Conservation (phyloP, 2,888 invertebrate species). For the Diaperis boleti region DNA sequence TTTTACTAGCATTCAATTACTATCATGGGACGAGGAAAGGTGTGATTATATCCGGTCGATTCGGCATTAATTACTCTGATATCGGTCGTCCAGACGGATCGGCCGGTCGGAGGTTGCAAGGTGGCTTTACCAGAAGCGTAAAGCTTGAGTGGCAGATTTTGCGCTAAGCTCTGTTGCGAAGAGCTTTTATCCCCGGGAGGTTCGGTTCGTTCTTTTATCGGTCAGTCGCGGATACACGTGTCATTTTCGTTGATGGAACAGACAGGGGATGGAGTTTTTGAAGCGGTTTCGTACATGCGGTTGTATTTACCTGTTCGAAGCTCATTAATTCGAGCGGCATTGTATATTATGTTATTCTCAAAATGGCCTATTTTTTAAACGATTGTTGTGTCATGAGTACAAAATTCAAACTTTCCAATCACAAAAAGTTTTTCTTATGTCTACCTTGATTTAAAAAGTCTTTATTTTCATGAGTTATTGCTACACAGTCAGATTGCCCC, state of each 20-base stretch:
- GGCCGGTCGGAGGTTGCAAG: conserved; percentile 37
- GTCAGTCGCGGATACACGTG: conserved; percentile 22
- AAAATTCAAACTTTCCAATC: too few species aligned
- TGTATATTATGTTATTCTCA: too few species aligned
- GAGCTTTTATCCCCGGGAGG: conserved; percentile 39
- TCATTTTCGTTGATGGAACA: conserved; percentile 8
- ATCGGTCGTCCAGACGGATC: conserved; percentile 12
- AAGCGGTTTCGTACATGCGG: too few species aligned
- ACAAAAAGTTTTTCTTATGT: too few species aligned
- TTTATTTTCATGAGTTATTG: too few species aligned
- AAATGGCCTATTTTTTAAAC: too few species aligned
- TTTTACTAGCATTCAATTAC: conserved; percentile 20
- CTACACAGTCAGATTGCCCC: too few species aligned
- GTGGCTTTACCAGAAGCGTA: conserved; percentile 39
- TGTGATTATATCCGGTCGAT: conserved; percentile 20
- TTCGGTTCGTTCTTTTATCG: conserved; percentile 25
- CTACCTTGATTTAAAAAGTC: too few species aligned
- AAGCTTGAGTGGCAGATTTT: conserved; percentile 46
- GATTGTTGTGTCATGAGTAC: too few species aligned
- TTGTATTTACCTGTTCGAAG: too few species aligned
- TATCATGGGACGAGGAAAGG: conserved; percentile 19
- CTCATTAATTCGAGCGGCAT: too few species aligned
- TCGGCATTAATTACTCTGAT: conserved; percentile 35
- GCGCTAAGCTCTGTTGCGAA: conserved; percentile 39
- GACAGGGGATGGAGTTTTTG: neutral